Conservation (phyloP, 2,113 vertebrate species). For the Callocephalon fimbriatum region DNA sequence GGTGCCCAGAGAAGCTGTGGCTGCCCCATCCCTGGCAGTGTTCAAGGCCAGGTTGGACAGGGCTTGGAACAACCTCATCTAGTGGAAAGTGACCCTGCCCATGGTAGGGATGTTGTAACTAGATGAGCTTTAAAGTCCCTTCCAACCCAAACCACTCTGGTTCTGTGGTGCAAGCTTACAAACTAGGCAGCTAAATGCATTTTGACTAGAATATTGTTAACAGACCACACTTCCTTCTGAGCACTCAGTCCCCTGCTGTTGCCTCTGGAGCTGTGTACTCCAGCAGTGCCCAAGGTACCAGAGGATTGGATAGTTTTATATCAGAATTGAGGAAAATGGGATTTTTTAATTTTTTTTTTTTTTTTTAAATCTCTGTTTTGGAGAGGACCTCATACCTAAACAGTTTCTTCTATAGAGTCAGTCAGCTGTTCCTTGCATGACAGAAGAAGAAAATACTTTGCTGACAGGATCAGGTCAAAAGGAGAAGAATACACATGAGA, state of each 20-base stretch:
- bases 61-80: neutral
- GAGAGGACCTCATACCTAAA: neutral
- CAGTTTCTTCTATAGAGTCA: neutral
- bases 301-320: neutral
- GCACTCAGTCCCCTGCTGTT: fast-evolving
- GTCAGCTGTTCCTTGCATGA: neutral
- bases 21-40: neutral
- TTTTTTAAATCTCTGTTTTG: neutral
- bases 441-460: neutral
- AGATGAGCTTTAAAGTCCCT: neutral
- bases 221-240: fast-evolving
- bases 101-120: neutral
- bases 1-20: neutral
- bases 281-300: neutral
- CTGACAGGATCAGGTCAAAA: neutral
- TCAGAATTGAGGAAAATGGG: neutral
- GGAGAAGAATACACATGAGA: neutral
- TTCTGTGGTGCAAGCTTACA: neutral
- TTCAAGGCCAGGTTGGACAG: neutral
- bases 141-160: neutral
- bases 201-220: neutral
- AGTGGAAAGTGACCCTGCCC: neutral
- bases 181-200: neutral
- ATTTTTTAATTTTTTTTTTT: neutral
- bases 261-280: neutral